Conservation (phyloP, 1,140 invertebrate species). For the Heliconius melpomene region DNA sequence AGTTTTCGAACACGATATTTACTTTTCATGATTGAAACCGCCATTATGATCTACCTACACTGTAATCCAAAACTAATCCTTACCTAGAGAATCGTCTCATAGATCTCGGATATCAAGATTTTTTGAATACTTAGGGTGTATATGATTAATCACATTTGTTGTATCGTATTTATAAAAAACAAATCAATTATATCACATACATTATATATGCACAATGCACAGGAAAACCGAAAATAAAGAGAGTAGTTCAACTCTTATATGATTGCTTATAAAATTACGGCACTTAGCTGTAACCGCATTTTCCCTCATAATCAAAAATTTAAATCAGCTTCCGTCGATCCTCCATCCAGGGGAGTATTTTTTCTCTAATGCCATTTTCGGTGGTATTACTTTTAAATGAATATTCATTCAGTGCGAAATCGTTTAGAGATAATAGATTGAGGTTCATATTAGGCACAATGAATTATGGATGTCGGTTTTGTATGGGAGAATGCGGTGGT, state of each 20-base stretch:
- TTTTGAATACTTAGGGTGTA: no score
- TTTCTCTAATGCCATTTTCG: slow-evolving; percentile 74
- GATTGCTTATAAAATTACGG: slow-evolving; percentile 54
- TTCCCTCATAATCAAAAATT: slow-evolving; percentile 75
- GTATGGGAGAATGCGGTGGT: slow-evolving; percentile 58
- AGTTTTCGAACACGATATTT: background rate
- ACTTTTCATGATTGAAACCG: background rate
- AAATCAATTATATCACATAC: no score
- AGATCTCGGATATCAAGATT: no score
- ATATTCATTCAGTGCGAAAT: slow-evolving; percentile 77
- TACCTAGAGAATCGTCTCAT: no score
- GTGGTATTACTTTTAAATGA: slow-evolving; percentile 76
- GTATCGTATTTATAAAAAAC: no score
- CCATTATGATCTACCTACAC: no score
- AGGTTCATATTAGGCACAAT: slow-evolving; percentile 72
- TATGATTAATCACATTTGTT: no score
- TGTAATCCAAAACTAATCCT: no score
- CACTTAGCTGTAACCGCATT: slow-evolving; percentile 48
- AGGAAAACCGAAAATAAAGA: background rate
- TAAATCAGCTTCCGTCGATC: slow-evolving; percentile 69
- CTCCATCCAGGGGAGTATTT: slow-evolving; percentile 53
- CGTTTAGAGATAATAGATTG: slow-evolving; percentile 78
- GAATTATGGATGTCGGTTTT: slow-evolving; percentile 66
- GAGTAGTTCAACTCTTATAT: background rate
- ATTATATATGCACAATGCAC: background rate